Evolutionary conservation across 2,797 vertebrate species (phyloP).

Genomic region (Xiphorhynchus erythropygius): DNA sequence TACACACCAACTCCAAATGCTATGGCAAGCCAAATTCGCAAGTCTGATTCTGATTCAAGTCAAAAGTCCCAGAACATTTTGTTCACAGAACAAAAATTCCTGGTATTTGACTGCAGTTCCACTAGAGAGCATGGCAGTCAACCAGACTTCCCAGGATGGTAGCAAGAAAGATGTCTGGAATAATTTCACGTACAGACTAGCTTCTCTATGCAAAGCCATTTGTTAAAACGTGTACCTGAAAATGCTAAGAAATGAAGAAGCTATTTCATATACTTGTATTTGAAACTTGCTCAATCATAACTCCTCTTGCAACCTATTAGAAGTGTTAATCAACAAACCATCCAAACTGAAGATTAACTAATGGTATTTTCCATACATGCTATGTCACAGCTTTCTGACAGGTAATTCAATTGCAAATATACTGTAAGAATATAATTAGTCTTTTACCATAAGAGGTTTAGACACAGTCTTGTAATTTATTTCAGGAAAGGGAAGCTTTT

Average conservation of each 20-base stretch:
- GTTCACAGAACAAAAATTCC: not conserved
- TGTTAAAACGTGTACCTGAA: not conserved
- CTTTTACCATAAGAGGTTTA: not conserved
- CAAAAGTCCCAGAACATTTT: not conserved
- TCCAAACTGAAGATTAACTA: not conserved
- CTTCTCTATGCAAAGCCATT: not conserved
- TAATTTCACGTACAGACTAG: not conserved
- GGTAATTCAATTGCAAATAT: not conserved
- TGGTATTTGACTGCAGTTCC: not conserved
- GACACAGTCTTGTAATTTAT: not conserved
- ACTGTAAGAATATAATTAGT: not conserved
- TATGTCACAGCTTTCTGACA: not conserved
- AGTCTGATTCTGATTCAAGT: not conserved
- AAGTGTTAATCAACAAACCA: not conserved
- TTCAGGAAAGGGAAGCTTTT: not conserved
- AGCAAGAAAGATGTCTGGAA: not conserved
- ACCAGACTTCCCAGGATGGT: not conserved
- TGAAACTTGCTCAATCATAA: not conserved
- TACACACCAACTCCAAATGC: not conserved
- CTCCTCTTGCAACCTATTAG: not conserved
- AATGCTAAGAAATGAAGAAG: not conserved
- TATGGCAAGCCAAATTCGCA: not conserved
- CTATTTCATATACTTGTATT: not conserved
- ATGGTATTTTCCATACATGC: not conserved
- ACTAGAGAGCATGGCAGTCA: not conserved